Conservation (phyloP, 2,113 vertebrate genomes). For the Pao palembangensis region DNA sequence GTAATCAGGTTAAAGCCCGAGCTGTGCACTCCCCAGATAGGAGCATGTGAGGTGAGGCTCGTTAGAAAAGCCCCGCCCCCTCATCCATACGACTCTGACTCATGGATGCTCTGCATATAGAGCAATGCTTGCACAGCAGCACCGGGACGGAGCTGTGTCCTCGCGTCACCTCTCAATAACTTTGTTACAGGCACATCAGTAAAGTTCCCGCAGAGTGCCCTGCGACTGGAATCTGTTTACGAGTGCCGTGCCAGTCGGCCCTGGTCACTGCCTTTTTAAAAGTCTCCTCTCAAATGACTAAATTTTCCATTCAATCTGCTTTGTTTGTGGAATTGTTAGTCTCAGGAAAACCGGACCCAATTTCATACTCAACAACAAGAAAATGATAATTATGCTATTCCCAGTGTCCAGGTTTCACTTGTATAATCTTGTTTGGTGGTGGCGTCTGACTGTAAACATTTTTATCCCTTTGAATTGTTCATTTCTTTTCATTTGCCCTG, state of each 20-base stretch:
- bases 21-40: constrained; percentile 6
- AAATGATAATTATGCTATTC: constrained; percentile 3
- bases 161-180: constrained; percentile 45
- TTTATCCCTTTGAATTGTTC: constrained; percentile 31
- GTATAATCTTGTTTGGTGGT: constrained; percentile 23
- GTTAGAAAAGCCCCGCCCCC: constrained; percentile 3
- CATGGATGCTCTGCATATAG: constrained; percentile 37
- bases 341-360: background rate
- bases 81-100: constrained; percentile 48
- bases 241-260: constrained; percentile 1
- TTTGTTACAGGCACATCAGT: constrained; percentile 17
- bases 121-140: constrained; percentile 38
- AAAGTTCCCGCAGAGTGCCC: constrained; percentile 7
- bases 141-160: constrained; percentile 36
- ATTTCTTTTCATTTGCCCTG: constrained; percentile 31
- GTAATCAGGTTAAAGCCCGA: constrained; percentile 21
- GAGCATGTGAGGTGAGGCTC: constrained; percentile 33
- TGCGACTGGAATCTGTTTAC: constrained; percentile 18
- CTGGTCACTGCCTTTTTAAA: background rate
- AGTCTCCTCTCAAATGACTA: background rate
- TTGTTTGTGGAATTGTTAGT: constrained; percentile 7
- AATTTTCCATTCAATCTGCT: constrained; percentile 7
- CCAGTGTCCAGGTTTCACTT: background rate
- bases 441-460: constrained; percentile 27
- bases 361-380: background rate